Evolutionary conservation across 1,140 invertebrate species (phyloP).

Genomic region (Triops longicaudatus): DNA sequence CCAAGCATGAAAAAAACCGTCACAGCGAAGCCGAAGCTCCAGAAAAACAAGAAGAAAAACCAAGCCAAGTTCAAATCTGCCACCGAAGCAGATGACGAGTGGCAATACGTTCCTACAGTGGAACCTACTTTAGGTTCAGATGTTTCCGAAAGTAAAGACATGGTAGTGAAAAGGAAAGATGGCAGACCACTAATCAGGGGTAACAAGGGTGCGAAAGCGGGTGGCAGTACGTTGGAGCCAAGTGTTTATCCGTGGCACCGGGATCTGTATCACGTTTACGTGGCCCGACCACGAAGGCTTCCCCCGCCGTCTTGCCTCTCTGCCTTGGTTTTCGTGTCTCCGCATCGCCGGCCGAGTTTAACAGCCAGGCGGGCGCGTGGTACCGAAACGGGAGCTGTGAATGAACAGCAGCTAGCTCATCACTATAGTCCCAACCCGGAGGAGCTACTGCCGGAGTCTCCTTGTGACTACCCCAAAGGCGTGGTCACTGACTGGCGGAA

Average conservation of each 20-base stretch:
- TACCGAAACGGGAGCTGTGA: slow-evolving; percentile 1
- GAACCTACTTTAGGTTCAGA: neutral
- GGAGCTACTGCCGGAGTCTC: neutral
- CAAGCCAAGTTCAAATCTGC: neutral
- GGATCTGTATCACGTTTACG: neutral
- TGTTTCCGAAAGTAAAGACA: neutral
- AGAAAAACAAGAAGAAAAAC: neutral
- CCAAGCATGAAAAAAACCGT: neutral
- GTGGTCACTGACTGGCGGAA: neutral
- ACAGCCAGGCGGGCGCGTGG: neutral
- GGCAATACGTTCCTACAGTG: neutral
- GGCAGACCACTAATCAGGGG: neutral
- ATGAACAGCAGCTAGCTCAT: neutral
- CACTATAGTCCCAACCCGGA: neutral
- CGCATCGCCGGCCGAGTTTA: neutral
- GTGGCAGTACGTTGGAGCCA: neutral
- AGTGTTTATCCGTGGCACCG: neutral
- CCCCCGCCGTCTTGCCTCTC: neutral
- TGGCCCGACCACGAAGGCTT: neutral
- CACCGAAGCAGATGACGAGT: neutral
- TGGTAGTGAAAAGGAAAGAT: neutral
- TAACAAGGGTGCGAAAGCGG: neutral
- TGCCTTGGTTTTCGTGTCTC: neutral
- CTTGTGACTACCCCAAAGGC: neutral
- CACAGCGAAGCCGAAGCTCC: neutral